Evolutionary conservation across 1,140 invertebrate species (phyloP).

Genomic region (Leptoteleia sp.): DNA sequence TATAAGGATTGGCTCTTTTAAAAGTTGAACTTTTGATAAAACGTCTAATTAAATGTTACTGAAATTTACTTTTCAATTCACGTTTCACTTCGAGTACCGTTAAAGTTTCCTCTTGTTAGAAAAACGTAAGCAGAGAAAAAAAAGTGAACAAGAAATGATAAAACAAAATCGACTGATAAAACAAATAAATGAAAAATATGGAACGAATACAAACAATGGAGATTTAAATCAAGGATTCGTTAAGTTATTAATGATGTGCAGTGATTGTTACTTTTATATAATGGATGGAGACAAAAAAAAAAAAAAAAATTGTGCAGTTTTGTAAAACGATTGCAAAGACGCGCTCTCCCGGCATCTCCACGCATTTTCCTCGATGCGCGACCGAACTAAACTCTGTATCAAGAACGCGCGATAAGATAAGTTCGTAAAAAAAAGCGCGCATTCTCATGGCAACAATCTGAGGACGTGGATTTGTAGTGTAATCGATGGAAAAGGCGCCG

Average conservation of each 20-base stretch:
- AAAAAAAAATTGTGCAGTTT: slow-evolving; percentile 34
- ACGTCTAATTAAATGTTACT: too few relatives aligned
- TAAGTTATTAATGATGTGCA: slow-evolving; percentile 4
- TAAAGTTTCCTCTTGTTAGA: too few relatives aligned
- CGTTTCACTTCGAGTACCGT: too few relatives aligned
- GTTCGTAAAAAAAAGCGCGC: slow-evolving; percentile 71
- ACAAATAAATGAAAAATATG: background rate
- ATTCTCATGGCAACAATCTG: slow-evolving; percentile 80
- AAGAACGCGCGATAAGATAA: slow-evolving; percentile 78
- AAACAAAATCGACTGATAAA: too few relatives aligned
- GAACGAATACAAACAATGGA: background rate
- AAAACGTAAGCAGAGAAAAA: too few relatives aligned
- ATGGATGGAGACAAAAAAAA: too few relatives aligned
- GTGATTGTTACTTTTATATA: slow-evolving; percentile 1
- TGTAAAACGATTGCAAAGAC: slow-evolving; percentile 52
- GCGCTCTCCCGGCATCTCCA: slow-evolving; percentile 43
- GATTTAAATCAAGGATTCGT: slow-evolving; percentile 16
- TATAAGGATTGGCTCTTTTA: too few relatives aligned
- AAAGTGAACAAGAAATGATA: too few relatives aligned
- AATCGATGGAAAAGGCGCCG: slow-evolving; percentile 71
- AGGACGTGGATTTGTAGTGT: slow-evolving; percentile 71
- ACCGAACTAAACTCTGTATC: slow-evolving; percentile 75
- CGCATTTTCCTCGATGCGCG: slow-evolving; percentile 63
- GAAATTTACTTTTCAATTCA: too few relatives aligned
- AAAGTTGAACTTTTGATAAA: too few relatives aligned